Conservation (phyloP, 2,113 vertebrate species). For the Xiphophorus maculatus region DNA sequence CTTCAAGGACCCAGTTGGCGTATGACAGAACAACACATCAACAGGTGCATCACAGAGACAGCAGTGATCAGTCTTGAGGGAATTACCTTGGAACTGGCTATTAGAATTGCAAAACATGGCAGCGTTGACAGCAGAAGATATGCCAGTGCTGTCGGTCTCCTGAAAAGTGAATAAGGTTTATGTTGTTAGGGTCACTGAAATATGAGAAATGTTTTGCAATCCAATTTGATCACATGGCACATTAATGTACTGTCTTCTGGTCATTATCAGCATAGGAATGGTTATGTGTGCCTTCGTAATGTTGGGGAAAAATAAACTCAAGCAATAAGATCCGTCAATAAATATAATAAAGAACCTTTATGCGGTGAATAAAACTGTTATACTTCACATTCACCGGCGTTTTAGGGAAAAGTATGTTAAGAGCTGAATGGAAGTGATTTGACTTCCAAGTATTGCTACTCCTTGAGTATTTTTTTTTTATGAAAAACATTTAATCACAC, state of each 20-base stretch:
- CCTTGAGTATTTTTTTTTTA: no score
- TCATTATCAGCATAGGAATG: not conserved
- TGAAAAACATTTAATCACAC: no score
- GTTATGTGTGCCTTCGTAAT: no score
- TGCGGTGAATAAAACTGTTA: not conserved
- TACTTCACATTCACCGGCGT: not conserved
- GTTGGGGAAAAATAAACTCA: not conserved
- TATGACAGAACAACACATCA: conserved; percentile 40
- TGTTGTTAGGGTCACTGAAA: not conserved
- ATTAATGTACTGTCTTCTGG: not conserved
- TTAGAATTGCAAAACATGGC: conserved; percentile 82
- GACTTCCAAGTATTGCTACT: not conserved
- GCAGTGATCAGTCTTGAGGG: conserved; percentile 22
- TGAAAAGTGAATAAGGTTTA: conserved; percentile 60
- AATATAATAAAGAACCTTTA: not conserved
- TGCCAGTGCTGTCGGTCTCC: conserved; percentile 81
- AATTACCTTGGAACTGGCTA: conserved; percentile 83
- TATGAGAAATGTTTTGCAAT: not conserved
- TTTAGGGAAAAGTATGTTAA: not conserved
- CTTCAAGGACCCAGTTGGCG: conserved; percentile 43
- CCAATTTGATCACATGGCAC: not conserved
- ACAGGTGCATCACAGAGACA: conserved; percentile 33
- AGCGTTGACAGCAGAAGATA: conserved; percentile 80
- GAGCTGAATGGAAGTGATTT: not conserved
- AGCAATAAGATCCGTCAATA: not conserved